Evolutionary conservation across 2,797 vertebrate species (phyloP).

Genomic region (Thamnophis elegans): DNA sequence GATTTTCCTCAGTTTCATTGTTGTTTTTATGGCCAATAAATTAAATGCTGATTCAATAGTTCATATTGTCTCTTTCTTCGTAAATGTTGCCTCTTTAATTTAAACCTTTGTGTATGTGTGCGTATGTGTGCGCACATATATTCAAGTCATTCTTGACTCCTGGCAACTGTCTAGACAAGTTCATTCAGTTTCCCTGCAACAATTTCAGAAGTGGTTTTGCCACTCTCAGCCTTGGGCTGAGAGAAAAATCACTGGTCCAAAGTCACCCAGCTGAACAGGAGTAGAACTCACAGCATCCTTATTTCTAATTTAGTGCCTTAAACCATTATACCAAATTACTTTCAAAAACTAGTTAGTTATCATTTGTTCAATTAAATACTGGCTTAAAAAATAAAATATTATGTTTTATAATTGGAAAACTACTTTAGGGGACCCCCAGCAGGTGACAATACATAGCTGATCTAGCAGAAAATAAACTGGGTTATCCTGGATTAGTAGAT

Average conservation of each 20-base stretch:
- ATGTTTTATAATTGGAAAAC: not conserved
- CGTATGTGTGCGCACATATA: not conserved
- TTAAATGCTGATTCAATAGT: not conserved
- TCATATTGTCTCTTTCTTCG: not conserved
- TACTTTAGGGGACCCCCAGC: not conserved
- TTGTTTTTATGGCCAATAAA: not conserved
- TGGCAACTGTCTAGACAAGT: not conserved
- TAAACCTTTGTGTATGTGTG: not conserved
- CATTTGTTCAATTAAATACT: not conserved
- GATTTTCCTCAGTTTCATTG: not conserved
- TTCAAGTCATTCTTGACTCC: not conserved
- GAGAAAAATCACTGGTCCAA: not conserved
- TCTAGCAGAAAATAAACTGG: not conserved
- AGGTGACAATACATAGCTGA: not conserved
- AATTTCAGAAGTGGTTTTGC: not conserved
- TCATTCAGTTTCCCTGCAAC: not conserved
- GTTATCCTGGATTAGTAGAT: not conserved
- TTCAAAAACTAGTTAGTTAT: not conserved
- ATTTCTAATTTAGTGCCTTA: not conserved
- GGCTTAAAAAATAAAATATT: not conserved
- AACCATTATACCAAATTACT: not conserved
- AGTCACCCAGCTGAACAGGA: not conserved
- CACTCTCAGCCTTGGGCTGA: not conserved
- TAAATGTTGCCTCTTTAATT: not conserved
- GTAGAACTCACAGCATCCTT: not conserved